phyloP scores from a whole-genome alignment of 2,113 vertebrate genomes.

The Hemiscyllium ocellatum region DNA sequence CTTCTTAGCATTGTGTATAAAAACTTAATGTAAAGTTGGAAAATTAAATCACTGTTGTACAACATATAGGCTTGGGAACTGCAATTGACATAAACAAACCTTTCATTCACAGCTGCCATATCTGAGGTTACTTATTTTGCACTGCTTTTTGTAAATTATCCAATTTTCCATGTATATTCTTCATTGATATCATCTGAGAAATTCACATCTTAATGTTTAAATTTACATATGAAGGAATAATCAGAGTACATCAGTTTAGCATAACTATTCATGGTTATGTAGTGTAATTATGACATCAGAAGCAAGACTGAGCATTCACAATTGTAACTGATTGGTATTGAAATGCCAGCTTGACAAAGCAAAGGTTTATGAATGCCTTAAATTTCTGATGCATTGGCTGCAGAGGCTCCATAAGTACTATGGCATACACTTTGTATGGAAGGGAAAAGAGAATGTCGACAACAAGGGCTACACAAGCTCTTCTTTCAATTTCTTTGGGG shows the following conservation, averaged over 20 bases:
- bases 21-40: not conserved
- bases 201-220: not conserved
- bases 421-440: not conserved
- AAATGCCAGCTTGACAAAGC: not conserved
- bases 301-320: not conserved
- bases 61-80: not conserved
- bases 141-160: not conserved
- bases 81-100: not conserved
- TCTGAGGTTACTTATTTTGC: not conserved
- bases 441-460: not conserved
- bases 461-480: not conserved
- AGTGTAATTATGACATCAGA: not conserved
- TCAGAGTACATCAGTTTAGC: not conserved
- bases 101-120: not conserved
- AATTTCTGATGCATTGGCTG: not conserved
- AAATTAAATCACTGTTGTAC: not conserved
- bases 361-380: not conserved
- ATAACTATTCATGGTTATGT: not conserved
- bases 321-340: not conserved
- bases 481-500: not conserved
- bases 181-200: not conserved
- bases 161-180: not conserved
- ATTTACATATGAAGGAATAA: not conserved
- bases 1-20: too few species aligned
- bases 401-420: not conserved